Conservation (phyloP, 2,113 vertebrate species). For the Porphyrio hochstetteri region DNA sequence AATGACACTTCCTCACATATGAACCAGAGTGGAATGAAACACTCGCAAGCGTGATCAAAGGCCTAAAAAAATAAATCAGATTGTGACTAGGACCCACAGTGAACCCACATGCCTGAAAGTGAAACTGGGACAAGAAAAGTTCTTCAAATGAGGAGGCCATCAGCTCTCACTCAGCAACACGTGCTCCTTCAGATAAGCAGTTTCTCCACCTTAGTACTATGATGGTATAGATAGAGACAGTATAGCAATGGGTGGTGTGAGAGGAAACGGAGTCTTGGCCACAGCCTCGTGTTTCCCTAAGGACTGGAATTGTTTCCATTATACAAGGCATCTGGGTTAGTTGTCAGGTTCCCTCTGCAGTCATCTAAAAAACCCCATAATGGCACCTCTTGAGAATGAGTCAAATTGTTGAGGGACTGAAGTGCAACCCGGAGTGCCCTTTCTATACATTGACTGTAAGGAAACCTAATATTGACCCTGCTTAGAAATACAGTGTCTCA, state of each 20-base stretch:
- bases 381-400: background rate
- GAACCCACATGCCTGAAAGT: background rate
- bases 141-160: background rate
- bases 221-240: background rate
- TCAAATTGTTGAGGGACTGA: background rate
- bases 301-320: background rate
- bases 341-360: background rate
- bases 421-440: background rate
- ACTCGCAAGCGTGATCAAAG: background rate
- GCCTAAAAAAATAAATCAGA: background rate
- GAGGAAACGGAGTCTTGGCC: background rate
- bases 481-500: background rate
- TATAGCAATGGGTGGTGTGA: background rate
- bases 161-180: background rate
- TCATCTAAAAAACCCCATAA: background rate
- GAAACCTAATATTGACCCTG: background rate
- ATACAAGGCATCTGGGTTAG: background rate
- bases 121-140: background rate
- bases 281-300: background rate
- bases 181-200: background rate
- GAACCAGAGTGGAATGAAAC: background rate
- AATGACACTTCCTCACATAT: accelerated
- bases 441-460: background rate
- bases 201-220: background rate
- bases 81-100: background rate